phyloP scores from a whole-genome alignment of 2,888 invertebrate genomes.

The Melolontha melolontha region DNA sequence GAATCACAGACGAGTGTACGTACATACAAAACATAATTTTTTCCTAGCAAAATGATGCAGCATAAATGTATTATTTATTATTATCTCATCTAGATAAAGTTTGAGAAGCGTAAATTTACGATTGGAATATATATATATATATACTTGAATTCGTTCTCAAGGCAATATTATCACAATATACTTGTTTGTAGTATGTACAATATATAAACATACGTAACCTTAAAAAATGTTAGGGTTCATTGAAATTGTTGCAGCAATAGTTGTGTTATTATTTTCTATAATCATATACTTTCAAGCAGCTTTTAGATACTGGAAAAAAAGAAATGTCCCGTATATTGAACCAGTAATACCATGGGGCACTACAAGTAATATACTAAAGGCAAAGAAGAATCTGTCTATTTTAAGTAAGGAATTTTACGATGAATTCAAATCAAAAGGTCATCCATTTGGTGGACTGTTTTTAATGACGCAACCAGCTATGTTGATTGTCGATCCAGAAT shows the following conservation, averaged over 20 bases:
- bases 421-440: constrained; percentile 37
- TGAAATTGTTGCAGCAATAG: neutral
- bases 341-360: constrained; percentile 18
- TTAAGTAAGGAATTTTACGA: constrained; percentile 30
- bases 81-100: too few species aligned
- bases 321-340: constrained; percentile 11
- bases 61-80: too few species aligned
- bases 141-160: too few species aligned
- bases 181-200: too few species aligned
- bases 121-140: too few species aligned
- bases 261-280: neutral
- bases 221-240: constrained; percentile 7
- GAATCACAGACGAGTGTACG: too few species aligned
- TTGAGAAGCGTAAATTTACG: too few species aligned
- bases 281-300: constrained; percentile 2
- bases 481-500: constrained; percentile 44
- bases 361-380: neutral
- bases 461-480: constrained; percentile 41
- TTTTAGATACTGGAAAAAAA: constrained; percentile 17
- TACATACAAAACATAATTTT: too few species aligned
- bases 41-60: too few species aligned
- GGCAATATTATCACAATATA: too few species aligned
- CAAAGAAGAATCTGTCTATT: neutral
- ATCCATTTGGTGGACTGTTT: constrained; percentile 45
- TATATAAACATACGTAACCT: neutral